phyloP scores from a whole-genome alignment of 1,140 invertebrate species.

The Aleiodes sp. region DNA sequence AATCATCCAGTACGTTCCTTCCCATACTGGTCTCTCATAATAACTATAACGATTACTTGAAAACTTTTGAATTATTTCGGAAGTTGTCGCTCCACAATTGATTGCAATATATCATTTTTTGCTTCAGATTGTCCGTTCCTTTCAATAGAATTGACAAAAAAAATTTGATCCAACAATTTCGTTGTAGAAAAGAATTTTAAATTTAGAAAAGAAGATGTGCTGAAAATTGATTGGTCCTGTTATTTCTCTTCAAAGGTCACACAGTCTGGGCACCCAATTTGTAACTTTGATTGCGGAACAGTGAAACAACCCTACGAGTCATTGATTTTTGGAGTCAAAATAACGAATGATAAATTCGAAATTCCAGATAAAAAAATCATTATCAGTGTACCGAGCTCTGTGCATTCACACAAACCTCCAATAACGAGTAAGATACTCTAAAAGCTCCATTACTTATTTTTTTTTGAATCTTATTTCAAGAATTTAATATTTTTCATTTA shows the following conservation, averaged over 20 bases:
- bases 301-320: conserved; percentile 91
- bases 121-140: too few relatives aligned
- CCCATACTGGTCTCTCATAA: too few relatives aligned
- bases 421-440: conserved; percentile 65
- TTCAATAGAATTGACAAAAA: too few relatives aligned
- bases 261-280: conserved; percentile 73
- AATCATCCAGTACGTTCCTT: too few relatives aligned
- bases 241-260: conserved; percentile 71
- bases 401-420: conserved; percentile 93
- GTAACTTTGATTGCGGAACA: conserved; percentile 71
- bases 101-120: too few relatives aligned
- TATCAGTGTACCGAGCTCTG: conserved; percentile 86
- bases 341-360: conserved; percentile 45
- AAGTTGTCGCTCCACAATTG: too few relatives aligned
- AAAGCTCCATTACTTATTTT: background rate
- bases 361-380: conserved; percentile 72
- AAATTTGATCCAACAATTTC: conserved; percentile 16
- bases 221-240: too few relatives aligned
- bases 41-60: too few relatives aligned
- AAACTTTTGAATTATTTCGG: too few relatives aligned
- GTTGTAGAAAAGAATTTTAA: conserved; percentile 7
- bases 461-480: conserved; percentile 20
- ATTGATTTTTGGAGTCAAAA: conserved; percentile 70
- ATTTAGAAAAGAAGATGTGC: conserved; percentile 10
- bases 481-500: conserved; percentile 18